Base-by-base conservation (phyloP, 2,113 vertebrate genomes). In the Scomber japonicus region DNA sequence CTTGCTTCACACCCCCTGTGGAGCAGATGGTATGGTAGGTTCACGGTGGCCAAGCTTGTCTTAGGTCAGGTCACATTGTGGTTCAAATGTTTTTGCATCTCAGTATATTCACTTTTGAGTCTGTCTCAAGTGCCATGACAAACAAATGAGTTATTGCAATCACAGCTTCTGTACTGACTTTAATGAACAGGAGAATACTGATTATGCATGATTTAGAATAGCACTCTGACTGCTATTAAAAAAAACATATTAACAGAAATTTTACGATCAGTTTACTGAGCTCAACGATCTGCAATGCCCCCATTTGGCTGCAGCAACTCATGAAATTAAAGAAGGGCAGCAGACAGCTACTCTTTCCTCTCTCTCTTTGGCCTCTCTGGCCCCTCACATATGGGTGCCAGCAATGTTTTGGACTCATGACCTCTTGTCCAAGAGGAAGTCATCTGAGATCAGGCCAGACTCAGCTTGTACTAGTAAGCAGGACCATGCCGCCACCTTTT, bases 351-450 rank as follows among this genome's bases (percentile, higher is more conserved):
- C 70, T 76, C 31, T 66, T 82, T 78, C 48, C 62, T 67, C 61
- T 68, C 16, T 63, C 2, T 56, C 57, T n/a, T n/a, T 65, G 70
- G 53, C 51, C 44, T 63, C 2, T 54, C 57, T 65, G 70, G 53
- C 51, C 44, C 84, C 76, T 85, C 68, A 60, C 51, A 40, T 9
- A 67, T 88, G 82, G 83, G 89, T 57, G 67, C 19, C 71, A 70
- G 86, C 86, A 90, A 90, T 83, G 53, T 81, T 83, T 80, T 80
- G 73, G 50, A 56, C 72, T 87, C 82, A 83, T 81, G 88, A 84
- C 89, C 89, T 85, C 55, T 72, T 73, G 71, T 71, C 86, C 75
- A 71, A 57, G 35, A 83, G 76, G 68, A 77, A 72, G 76, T 87
- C 81, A 88, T 61, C 64, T n/a, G 72, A 86, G 53, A 1, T 56